Base-by-base conservation (phyloP, 2,797 vertebrate species). In the Toxotes lorentzi region DNA sequence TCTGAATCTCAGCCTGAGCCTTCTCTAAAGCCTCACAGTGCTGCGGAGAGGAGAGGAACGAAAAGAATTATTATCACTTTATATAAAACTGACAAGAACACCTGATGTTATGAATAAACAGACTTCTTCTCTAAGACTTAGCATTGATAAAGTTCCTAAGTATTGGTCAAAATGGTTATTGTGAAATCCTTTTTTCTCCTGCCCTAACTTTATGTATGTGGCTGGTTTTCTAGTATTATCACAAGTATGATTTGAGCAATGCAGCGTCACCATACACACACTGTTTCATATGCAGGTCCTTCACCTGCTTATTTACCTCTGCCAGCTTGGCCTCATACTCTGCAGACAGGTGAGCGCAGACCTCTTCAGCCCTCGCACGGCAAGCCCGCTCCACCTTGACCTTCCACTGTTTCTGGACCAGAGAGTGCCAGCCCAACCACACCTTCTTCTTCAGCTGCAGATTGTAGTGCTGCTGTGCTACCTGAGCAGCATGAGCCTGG, bases 321-420 rank as follows among this genome's bases (percentile, higher is more conserved):
- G 94, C 89, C 84, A 98, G 84, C 90, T 93, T 97, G 69, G 94
- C 85, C 90, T 99, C 97, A 58, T 97, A 98, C 50, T 97, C 95
- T 30, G 93, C 85, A 53, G 97, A 96, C 69, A 99, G 92, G 53
- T 94, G 95, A 73, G 95, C 35, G 84, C 98, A 99, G 71, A 98
- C 93, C 76, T 98, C 96, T 83, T 99, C 96, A 4, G 97, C 97
- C 78, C 95, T 95, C 40, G 95, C 88, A 2, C 96, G 97, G 69
- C 97, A 99, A 0, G 97, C 97, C 76, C 85, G 93, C 87, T 97
- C 96, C 78, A 98, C 91, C 62, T 93, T 94, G 2, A 97, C 95
- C 92, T 95, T 98, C 98, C 98, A 98, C 75, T 92, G 95, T 82
- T 82, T 92, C 81, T 97, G 92, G 58, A 94, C 78, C 56, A 94